Percentiles rank a stretch among this genome's conserved stretches.
These are phyloP conservation scores for Hydrotaea diabolus DNA, from an alignment of 2,888 invertebrate species.

Conservation along the genomic window DNA sequence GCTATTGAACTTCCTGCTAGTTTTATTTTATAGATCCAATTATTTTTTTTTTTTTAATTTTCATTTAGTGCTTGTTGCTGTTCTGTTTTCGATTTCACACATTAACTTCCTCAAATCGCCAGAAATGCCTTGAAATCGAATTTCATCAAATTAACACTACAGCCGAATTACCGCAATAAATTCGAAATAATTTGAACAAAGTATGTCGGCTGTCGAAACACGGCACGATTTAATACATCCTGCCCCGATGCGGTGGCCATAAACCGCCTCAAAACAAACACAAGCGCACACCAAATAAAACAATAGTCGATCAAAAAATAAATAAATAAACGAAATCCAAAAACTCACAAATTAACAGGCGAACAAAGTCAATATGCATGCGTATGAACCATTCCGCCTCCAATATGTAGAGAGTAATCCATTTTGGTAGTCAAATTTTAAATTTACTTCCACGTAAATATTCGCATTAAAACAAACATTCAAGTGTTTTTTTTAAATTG, in stretches of 20 bases:
- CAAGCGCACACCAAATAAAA: background rate
- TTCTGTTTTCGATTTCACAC: no score
- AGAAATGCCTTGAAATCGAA: no score
- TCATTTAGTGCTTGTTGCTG: no score
- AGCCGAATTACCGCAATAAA: no score
- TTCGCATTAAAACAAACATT: background rate
- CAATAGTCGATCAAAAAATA: background rate
- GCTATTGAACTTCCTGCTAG: no score
- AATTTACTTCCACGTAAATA: background rate
- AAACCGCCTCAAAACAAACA: background rate
- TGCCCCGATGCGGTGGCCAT: background rate
- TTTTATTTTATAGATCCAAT: no score
- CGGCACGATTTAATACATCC: background rate
- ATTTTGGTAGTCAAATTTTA: background rate
- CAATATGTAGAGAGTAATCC: background rate
- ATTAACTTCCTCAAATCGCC: no score
- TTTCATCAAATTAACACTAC: conserved; percentile 29
- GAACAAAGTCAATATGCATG: background rate
- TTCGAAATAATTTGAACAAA: background rate
- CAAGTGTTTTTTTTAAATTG: background rate
- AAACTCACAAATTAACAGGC: background rate
- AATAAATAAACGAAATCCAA: background rate
- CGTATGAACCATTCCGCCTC: background rate
- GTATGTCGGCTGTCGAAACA: background rate
- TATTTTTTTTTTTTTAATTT: no score